These are phyloP conservation scores for Ctenomys sociabilis DNA, from an alignment of 2,113 vertebrate species.

Conservation along the genomic window DNA sequence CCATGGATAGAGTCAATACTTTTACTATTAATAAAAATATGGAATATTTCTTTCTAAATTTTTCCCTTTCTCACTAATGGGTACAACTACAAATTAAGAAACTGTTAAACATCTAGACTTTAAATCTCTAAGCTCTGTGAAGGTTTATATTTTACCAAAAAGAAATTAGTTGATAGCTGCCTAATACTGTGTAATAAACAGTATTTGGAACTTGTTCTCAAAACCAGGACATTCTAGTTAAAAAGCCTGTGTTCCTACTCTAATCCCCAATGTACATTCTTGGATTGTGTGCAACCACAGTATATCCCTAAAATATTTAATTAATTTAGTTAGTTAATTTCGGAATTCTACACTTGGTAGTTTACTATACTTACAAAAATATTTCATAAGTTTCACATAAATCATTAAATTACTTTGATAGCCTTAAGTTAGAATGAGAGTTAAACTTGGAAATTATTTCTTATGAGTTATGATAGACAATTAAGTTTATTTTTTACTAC, in stretches of 20 bases:
- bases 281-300: neutral
- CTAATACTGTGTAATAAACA: neutral
- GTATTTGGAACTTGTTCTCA: neutral
- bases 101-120: neutral
- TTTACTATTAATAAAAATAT: neutral
- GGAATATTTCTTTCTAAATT: neutral
- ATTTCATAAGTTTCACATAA: conserved; percentile 9
- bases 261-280: neutral
- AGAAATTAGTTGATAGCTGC: neutral
- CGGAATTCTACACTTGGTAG: neutral
- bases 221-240: neutral
- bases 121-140: neutral
- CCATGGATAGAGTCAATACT: neutral
- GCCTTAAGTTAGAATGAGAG: neutral
- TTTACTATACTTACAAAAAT: neutral
- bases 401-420: conserved; percentile 11
- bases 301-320: neutral
- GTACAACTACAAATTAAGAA: neutral
- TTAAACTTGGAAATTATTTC: neutral
- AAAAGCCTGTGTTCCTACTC: neutral
- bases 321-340: neutral
- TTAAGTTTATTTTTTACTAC: neutral
- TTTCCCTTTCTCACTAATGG: neutral
- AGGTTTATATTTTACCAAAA: neutral
- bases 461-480: neutral